Base-by-base conservation (phyloP, 30 jellyfish, hydroid and myxozoan species). In the Morbakka virulenta region DNA sequence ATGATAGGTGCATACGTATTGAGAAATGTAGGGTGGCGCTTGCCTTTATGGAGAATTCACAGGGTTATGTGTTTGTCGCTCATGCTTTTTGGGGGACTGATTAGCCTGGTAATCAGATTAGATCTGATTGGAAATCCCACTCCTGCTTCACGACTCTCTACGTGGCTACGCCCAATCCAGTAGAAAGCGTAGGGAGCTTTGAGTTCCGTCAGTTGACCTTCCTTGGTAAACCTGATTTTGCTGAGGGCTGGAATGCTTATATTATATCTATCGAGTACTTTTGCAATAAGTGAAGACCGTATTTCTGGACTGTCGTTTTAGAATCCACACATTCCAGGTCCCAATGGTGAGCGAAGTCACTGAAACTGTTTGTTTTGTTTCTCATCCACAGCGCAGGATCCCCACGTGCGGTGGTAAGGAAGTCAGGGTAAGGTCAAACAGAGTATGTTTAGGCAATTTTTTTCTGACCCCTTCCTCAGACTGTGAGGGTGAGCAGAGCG, bases 1-100 rank as follows among this genome's bases (percentile, higher is more conserved):
- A 79, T 36, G 64, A 76, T 79, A 2, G 90, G 90, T 25, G 90
- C 85, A 3, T 79, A 65, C 21, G 31, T 65, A 23, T 68, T 35
- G 36, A 79, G 4, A 2, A 64, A 6, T 28, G 90, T 79, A 67
- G 28, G 67, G 22, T 50, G 33, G 48, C 21, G 72, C 27, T 32
- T 17, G 14, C 77, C 50, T 32, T 29, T 11, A 24, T 65, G 21
- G 32, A 76, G 76, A 11, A 79, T 48, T 27, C 84, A 27, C 67
- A 79, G 22, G 26, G 90, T 64, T 83, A 79, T 79, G 14, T 52
- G 41, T 28, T 78, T 64, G 69, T 75, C 84, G 63, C 35, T 62
- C 22, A 77, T 36, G 33, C 62, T 61, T 41, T 33, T 32, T 3
- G 76, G 72, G n/a, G 21, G 35, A 32, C n/a, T 28, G 32, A 4